These are phyloP conservation scores for Drosophila yooni DNA, from an alignment of 2,888 invertebrate genomes.

Conservation along the genomic window DNA sequence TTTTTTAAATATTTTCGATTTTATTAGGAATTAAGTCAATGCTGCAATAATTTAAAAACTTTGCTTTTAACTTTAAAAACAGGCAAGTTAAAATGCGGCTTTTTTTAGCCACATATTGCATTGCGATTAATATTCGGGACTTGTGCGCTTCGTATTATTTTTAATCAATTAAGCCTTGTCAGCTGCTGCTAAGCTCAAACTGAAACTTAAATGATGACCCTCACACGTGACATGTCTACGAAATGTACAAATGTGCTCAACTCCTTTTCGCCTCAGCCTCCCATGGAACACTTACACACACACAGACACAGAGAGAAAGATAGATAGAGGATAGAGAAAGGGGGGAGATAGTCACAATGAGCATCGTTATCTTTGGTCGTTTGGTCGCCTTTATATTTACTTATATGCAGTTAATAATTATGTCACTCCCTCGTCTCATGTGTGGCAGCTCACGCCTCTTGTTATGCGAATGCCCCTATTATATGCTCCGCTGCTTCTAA, in stretches of 20 bases:
- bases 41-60: neutral
- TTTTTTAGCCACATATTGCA: neutral
- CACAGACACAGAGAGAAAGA: constrained; percentile 30
- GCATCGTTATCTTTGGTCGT: constrained; percentile 69
- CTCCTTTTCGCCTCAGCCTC: neutral
- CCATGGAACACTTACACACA: constrained; percentile 10
- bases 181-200: constrained; percentile 39
- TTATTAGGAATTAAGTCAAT: neutral
- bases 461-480: constrained; percentile 78
- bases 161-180: constrained; percentile 79
- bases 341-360: constrained; percentile 4
- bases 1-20: neutral
- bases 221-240: constrained; percentile 70
- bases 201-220: constrained; percentile 72
- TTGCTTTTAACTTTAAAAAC: neutral
- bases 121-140: constrained; percentile 54
- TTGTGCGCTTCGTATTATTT: constrained; percentile 67
- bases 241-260: constrained; percentile 41
- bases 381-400: constrained; percentile 72
- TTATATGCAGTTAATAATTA: constrained; percentile 77
- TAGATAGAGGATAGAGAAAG: constrained; percentile 37
- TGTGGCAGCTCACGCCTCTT: constrained; percentile 66
- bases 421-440: constrained; percentile 60
- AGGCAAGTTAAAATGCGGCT: constrained; percentile 1
- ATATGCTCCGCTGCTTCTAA: constrained; percentile 77